phyloP scores from a whole-genome alignment of 1,140 invertebrate species.

The Drosophila sp. region DNA sequence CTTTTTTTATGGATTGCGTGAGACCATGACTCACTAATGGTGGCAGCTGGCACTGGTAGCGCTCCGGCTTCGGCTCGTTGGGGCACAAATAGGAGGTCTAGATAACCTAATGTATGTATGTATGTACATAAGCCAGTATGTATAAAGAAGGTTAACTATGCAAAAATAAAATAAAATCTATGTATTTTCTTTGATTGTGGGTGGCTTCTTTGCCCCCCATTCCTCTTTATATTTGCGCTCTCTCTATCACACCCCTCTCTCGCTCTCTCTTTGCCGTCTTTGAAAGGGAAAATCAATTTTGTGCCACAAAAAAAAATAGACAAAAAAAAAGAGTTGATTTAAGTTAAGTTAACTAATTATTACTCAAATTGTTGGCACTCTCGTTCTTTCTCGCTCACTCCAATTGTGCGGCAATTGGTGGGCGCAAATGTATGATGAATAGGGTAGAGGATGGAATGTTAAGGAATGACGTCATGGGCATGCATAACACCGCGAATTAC shows the following conservation, averaged over 20 bases:
- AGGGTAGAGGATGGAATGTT: constrained; percentile 35
- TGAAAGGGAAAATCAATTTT: constrained; percentile 50
- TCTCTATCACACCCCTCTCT: not conserved
- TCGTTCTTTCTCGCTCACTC: constrained; percentile 23
- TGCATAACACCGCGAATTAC: constrained; percentile 44
- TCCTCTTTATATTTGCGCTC: not conserved
- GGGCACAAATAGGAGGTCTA: constrained; percentile 50
- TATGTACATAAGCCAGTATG: not conserved
- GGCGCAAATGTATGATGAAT: constrained; percentile 26
- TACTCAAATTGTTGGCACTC: constrained; percentile 34
- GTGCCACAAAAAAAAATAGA: constrained; percentile 28
- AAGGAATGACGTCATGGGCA: constrained; percentile 55
- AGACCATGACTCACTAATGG: constrained; percentile 62
- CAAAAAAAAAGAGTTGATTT: constrained; percentile 29
- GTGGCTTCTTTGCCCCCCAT: constrained; percentile 30
- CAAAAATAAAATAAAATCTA: constrained; percentile 24
- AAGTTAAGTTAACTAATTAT: constrained; percentile 16
- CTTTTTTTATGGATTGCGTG: constrained; percentile 63
- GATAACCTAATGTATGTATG: constrained; percentile 41
- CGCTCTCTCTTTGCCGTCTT: constrained; percentile 7
- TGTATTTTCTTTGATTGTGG: constrained; percentile 40
- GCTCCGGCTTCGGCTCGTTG: constrained; percentile 24
- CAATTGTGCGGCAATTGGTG: constrained; percentile 44
- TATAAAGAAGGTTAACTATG: constrained; percentile 27
- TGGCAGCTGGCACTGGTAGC: constrained; percentile 38